These are phyloP conservation scores for Drosophila yooni DNA, from an alignment of 2,888 invertebrate genomes.

Conservation along the genomic window DNA sequence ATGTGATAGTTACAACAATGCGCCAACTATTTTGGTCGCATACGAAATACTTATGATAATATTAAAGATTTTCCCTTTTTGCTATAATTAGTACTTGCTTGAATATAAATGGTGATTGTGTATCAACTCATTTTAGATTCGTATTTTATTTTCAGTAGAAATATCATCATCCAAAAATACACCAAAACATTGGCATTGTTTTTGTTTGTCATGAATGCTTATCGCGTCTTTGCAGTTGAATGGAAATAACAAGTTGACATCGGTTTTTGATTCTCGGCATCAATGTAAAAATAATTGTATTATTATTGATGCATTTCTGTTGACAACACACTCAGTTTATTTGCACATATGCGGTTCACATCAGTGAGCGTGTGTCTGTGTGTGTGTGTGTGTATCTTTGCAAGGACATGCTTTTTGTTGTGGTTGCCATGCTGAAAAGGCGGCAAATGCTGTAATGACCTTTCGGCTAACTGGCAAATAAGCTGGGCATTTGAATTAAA, in stretches of 20 bases:
- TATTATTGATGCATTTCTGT: slow-evolving; percentile 55
- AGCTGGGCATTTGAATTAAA: neutral
- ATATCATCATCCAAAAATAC: neutral
- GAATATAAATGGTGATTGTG: neutral
- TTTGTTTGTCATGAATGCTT: neutral
- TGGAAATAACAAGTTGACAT: slow-evolving; percentile 31
- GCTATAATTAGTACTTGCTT: too few species aligned
- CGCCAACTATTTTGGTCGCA: slow-evolving; percentile 1
- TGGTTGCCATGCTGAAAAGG: slow-evolving; percentile 61
- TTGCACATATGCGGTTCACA: slow-evolving; percentile 22
- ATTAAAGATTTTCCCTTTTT: neutral
- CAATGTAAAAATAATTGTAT: slow-evolving; percentile 60
- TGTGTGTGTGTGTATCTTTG: slow-evolving; percentile 9
- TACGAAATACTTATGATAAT: neutral
- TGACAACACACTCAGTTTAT: slow-evolving; percentile 35
- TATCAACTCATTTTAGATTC: neutral
- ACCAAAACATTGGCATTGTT: neutral
- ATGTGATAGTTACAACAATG: slow-evolving; percentile 19
- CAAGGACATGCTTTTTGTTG: slow-evolving; percentile 55
- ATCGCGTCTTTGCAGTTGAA: slow-evolving; percentile 10
- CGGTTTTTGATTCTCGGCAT: slow-evolving; percentile 36
- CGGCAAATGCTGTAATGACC: slow-evolving; percentile 57
- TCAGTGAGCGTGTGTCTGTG: slow-evolving; percentile 6
- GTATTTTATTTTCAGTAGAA: neutral
- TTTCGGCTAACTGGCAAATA: slow-evolving; percentile 26